Evolutionary conservation across 2,888 invertebrate species (phyloP).

Genomic region (Nemotelus nigrinus): DNA sequence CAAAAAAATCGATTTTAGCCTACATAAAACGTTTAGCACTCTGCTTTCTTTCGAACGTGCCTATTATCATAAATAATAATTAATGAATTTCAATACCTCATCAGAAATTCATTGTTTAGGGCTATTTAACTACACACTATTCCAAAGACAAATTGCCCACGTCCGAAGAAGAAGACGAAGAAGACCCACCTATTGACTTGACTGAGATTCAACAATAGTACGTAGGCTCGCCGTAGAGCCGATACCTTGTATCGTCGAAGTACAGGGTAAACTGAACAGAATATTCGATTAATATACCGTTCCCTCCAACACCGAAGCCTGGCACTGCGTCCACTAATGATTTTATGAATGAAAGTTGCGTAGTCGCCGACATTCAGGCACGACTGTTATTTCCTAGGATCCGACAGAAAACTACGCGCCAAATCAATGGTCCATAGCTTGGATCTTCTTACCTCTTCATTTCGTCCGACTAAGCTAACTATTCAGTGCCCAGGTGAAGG

Average conservation of each 20-base stretch:
- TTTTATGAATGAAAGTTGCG: conserved; percentile 44
- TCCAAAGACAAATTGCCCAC: conserved; percentile 35
- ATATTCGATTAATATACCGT: too few species aligned
- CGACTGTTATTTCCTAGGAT: conserved; percentile 4
- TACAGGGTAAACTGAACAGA: too few species aligned
- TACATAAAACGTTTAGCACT: background rate
- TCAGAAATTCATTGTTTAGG: conserved; percentile 23
- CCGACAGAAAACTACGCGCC: background rate
- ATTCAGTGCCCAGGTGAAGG: background rate
- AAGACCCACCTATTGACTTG: conserved; percentile 8
- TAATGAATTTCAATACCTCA: conserved; percentile 31
- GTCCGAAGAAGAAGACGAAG: background rate
- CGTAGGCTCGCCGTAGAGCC: too few species aligned
- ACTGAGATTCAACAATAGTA: too few species aligned
- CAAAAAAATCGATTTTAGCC: too few species aligned
- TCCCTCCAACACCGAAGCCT: too few species aligned
- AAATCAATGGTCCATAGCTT: background rate
- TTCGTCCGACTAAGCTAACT: conserved; percentile 22
- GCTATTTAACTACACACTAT: background rate
- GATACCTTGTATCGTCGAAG: too few species aligned
- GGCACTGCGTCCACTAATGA: conserved; percentile 34
- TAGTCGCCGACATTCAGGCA: background rate
- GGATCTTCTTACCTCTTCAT: background rate
- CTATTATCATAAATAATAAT: conserved; percentile 24
- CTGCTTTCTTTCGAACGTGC: conserved; percentile 1